phyloP scores from a whole-genome alignment of 2,888 invertebrate species.

The Meiosimyza decipiens region DNA sequence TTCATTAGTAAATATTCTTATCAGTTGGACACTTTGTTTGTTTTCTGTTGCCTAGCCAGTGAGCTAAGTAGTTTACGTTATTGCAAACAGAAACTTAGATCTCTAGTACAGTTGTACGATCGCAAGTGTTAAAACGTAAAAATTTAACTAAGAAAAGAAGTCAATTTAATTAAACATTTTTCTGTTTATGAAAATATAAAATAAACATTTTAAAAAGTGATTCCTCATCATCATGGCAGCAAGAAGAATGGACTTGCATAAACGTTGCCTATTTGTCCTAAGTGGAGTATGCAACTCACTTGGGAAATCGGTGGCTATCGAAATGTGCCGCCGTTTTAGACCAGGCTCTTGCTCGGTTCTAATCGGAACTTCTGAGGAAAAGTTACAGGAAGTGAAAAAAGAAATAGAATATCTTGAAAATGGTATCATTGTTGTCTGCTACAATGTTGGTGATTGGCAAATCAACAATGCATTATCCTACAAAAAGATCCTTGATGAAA shows the following conservation, averaged over 20 bases:
- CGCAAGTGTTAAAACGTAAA: constrained; percentile 46
- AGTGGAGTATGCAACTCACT: constrained; percentile 90
- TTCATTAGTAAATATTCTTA: too few relatives aligned
- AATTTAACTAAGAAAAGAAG: constrained; percentile 23
- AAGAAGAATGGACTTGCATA: constrained; percentile 70
- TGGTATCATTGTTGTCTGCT: constrained; percentile 67
- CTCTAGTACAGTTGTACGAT: constrained; percentile 55
- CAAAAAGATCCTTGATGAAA: constrained; percentile 44
- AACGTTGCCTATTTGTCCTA: constrained; percentile 74
- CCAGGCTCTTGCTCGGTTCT: constrained; percentile 79
- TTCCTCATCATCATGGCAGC: constrained; percentile 50
- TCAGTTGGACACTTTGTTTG: too few relatives aligned
- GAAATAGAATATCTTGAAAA: constrained; percentile 66
- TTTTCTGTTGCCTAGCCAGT: too few relatives aligned
- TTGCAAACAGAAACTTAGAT: constrained; percentile 11
- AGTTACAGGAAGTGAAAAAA: constrained; percentile 74
- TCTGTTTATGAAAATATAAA: constrained; percentile 31
- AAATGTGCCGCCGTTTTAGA: constrained; percentile 75
- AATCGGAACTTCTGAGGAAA: constrained; percentile 77
- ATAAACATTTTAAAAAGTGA: constrained; percentile 5
- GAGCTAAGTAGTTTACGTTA: constrained; percentile 1
- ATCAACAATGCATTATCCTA: constrained; percentile 40
- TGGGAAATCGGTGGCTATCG: constrained; percentile 80
- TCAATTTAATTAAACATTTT: constrained; percentile 24
- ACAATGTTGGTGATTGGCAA: constrained; percentile 48